A percentile compares a stretch with the other conserved stretches of the same genome.
Evolutionary conservation across 2,113 vertebrate genomes (phyloP).

Genomic region (Prochilodus magdalenae): DNA sequence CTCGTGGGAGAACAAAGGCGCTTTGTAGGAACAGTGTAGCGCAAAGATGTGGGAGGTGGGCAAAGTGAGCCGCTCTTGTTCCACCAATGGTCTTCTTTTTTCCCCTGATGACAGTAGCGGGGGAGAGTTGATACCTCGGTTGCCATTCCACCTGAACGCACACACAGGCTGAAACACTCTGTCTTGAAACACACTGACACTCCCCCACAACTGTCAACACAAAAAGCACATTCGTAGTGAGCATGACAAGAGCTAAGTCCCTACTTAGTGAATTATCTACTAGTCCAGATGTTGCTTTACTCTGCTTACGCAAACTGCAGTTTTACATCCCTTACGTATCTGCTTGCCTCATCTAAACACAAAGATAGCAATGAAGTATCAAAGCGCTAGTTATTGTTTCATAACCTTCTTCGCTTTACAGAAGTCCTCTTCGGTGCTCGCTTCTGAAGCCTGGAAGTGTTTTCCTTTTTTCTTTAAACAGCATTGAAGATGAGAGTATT

Average conservation of each 20-base stretch:
- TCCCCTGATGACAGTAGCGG: not conserved
- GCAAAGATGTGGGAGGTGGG: slow-evolving; percentile 29
- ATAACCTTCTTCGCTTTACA: not conserved
- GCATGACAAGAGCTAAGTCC: not conserved
- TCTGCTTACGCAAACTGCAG: not conserved
- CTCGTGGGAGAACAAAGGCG: slow-evolving; percentile 41
- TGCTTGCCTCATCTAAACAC: not conserved
- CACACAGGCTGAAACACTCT: not conserved
- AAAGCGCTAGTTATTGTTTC: not conserved
- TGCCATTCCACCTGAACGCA: not conserved
- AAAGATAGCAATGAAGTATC: not conserved
- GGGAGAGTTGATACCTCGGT: slow-evolving; percentile 3
- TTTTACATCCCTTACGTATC: not conserved
- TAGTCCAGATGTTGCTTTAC: not conserved
- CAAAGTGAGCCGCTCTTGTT: slow-evolving; percentile 30
- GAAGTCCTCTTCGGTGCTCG: no score
- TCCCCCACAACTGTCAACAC: not conserved
- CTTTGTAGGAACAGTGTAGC: slow-evolving; percentile 42
- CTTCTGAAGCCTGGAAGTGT: no score
- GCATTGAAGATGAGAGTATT: not conserved
- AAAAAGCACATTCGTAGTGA: slow-evolving; percentile 10
- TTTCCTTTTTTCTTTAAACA: no score
- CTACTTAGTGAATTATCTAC: not conserved
- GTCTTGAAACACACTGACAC: no score
- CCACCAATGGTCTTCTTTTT: slow-evolving; percentile 12